Base-by-base conservation (phyloP, 2,113 vertebrate genomes). In the Gila orcuttii region DNA sequence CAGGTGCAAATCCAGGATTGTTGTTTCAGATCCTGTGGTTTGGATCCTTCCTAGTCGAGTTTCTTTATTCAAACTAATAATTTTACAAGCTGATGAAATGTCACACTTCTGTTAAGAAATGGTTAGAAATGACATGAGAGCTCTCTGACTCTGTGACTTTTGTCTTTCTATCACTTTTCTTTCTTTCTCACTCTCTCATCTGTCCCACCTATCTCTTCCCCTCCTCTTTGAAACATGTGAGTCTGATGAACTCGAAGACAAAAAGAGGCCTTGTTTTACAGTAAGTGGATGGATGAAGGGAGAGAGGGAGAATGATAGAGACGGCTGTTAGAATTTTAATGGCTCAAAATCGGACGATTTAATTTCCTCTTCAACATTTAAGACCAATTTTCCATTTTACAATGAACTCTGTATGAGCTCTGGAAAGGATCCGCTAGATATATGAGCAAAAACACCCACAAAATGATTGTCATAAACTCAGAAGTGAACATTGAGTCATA, bases 241-340 rank as follows among this genome's bases (percentile, higher is more conserved):
- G 94, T 93, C 92, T 91, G 94, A 83, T 95, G 93, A 95, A 93
- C 90, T 86, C 42, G 28, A 42, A 39, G 85, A 95, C 94, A 95
- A 95, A 94, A 89, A 93, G 91, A 75, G 83, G 84, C 93, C 90
- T 95, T 95, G 94, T 95, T 89, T 69, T 92, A 89, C 83, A 13
- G 85, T 85, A 89, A 92, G 78, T 84, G 64, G 89, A 92, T 74
- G 66, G 91, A 91, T 88, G 85, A 85, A 88, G 85, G 87, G 60
- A 83, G 31, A 77, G 36, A 83, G 50, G 85, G 50, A 69, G 83
- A 85, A 28, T 4, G 71, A 85, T 69, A 82, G 25, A 87, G 59
- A 52, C 47, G 28, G 55, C 77, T 52, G 62, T 71, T 79, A 47
- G 39, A 25, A 10, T 79, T 81, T 85, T 83, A 68, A 80, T 45